Evolutionary conservation across 2,113 vertebrate species (phyloP).

Genomic region (Dicrurus megarhynchus): DNA sequence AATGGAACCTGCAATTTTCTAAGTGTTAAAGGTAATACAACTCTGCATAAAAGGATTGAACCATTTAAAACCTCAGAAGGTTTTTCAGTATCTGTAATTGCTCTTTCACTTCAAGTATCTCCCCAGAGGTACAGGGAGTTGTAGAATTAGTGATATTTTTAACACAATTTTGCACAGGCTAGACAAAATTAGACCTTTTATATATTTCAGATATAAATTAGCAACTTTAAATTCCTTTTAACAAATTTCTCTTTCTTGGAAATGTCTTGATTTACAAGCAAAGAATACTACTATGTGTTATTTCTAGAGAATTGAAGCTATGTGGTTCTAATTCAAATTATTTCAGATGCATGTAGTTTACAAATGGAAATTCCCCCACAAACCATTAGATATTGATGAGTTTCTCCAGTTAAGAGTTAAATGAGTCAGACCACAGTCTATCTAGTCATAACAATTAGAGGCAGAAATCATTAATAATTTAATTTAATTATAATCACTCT

Average conservation of each 20-base stretch:
- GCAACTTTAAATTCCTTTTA: not conserved
- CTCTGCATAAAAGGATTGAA: not conserved
- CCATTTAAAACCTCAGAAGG: not conserved
- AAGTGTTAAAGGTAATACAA: not conserved
- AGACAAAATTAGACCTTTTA: not conserved
- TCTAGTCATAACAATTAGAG: slow-evolving; percentile 25
- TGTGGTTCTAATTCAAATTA: not conserved
- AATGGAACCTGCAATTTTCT: not conserved
- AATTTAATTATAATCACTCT: slow-evolving; percentile 38
- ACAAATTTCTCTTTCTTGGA: not conserved
- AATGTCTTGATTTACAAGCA: not conserved
- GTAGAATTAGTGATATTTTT: not conserved
- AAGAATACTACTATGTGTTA: not conserved
- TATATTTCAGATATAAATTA: not conserved
- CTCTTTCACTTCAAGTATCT: not conserved
- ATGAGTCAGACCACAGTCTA: not conserved
- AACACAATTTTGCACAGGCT: not conserved
- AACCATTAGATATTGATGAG: not conserved
- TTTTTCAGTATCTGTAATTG: not conserved
- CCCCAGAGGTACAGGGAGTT: not conserved
- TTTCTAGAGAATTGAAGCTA: not conserved
- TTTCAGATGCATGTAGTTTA: not conserved
- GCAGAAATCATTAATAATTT: slow-evolving; percentile 60
- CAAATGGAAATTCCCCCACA: not conserved
- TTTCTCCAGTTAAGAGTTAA: slow-evolving; percentile 30